These are phyloP conservation scores for Trichomalopsis sarcophagae DNA, from an alignment of 1,140 invertebrate species.

Conservation along the genomic window DNA sequence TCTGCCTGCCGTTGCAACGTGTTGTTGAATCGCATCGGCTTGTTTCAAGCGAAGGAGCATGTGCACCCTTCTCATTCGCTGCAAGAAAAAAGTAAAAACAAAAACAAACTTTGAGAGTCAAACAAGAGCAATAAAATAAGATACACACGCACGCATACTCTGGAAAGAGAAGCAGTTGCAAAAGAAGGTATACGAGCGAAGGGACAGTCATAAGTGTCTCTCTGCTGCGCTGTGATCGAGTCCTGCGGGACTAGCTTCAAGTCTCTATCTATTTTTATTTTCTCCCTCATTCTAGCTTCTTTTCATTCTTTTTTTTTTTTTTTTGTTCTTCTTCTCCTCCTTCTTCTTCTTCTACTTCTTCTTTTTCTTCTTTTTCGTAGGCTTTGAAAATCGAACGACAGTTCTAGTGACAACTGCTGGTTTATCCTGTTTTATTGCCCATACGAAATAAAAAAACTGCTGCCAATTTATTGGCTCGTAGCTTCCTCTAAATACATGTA, in stretches of 20 bases:
- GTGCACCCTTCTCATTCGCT: constrained; percentile 15
- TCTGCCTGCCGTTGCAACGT: constrained; percentile 55
- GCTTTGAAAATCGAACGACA: too few relatives aligned
- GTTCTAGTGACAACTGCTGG: too few relatives aligned
- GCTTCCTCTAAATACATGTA: too few relatives aligned
- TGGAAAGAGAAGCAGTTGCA: background rate
- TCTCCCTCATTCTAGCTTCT: background rate
- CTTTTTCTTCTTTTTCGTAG: too few relatives aligned
- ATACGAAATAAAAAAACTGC: too few relatives aligned
- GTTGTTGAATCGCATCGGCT: constrained; percentile 66
- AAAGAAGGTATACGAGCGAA: background rate
- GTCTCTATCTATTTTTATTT: background rate
- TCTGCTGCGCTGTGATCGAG: background rate
- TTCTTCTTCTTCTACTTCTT: background rate
- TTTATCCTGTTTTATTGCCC: too few relatives aligned
- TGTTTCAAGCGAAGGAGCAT: constrained; percentile 62
- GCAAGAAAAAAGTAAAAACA: background rate
- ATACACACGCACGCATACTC: background rate
- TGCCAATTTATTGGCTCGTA: too few relatives aligned
- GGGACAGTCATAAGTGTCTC: background rate
- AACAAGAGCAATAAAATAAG: background rate
- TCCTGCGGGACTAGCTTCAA: background rate
- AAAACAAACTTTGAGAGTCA: background rate
- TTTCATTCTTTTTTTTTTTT: too few relatives aligned
- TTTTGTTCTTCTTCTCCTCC: background rate